Evolutionary conservation across 92 coral and sea anemone genomes (phyloP), one percentile per base, ranked within the genome.

Genomic region (Phenganax marumi): DNA sequence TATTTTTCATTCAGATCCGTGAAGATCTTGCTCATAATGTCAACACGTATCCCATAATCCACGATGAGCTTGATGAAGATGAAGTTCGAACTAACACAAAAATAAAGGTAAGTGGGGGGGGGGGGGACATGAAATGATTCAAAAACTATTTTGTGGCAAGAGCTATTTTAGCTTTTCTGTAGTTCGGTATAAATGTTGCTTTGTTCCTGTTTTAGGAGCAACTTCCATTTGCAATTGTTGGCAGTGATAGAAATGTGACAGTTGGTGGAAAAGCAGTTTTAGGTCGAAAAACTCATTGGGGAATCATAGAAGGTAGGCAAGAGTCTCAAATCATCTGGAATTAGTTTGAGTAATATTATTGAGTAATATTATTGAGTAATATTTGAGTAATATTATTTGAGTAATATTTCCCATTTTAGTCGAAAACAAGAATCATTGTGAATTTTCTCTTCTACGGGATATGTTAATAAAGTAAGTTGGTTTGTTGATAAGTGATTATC

Each of bases 401-500:
- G 19, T 55, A 5, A n/a, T 23, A 84, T 24, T 79, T 51, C 86
- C 56, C 14, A 64, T 90, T 89, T 83, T 84, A 95, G 98, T 95
- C 87, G 98, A 95, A 89, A 95, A 95, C 93, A 95, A 95, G 87
- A 89, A 90, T 64, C 98, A 95, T 58, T 95, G 98, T 84, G 98
- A 95, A 84, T 95, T 95, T 77, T 85, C 97, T 12, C 97, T 90
- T 74, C 56, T 95, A 84, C 78, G 98, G 18, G 98, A 95, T 77
- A 95, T 95, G 98, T 84, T 95, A 33, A 95, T 95, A 68, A 95
- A 91, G 98, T 95, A 88, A 85, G 97, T 65, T 74, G 18, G 0
- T 52, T 13, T 8, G 12, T 52, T 8, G 53, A n/a, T 6, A 16
- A 19, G 0, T 47, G 4, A 25, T 33, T 33, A 5, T 33, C 43